Evolutionary conservation across 1,140 invertebrate genomes (phyloP).

Genomic region (Macrobrachium nipponense): DNA sequence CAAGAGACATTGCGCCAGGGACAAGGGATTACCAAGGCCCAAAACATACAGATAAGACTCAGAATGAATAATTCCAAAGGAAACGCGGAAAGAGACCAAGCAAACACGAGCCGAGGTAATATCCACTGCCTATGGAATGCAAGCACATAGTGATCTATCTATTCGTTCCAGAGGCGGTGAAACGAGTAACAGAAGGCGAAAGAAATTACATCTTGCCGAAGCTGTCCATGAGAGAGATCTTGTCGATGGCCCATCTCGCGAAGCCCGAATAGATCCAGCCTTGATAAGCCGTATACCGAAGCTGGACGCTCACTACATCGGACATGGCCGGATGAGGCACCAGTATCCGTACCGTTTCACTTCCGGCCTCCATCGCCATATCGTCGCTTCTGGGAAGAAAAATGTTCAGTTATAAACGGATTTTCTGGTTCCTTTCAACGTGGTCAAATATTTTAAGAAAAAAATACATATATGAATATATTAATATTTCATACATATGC

Average conservation of each 20-base stretch:
- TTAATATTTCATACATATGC: too few relatives aligned
- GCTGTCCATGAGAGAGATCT: constrained; percentile 85
- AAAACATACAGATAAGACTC: too few relatives aligned
- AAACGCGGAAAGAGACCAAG: too few relatives aligned
- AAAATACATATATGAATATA: too few relatives aligned
- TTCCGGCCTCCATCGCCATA: constrained; percentile 79
- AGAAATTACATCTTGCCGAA: constrained; percentile 80
- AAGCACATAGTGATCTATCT: too few relatives aligned
- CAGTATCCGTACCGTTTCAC: constrained; percentile 81
- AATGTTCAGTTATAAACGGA: too few relatives aligned
- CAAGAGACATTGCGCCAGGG: too few relatives aligned
- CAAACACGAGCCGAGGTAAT: neutral
- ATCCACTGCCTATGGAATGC: neutral
- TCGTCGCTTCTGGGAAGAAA: constrained; percentile 77
- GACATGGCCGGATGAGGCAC: constrained; percentile 88
- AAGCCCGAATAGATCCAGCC: constrained; percentile 92
- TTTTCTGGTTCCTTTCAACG: too few relatives aligned
- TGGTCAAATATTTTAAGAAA: too few relatives aligned
- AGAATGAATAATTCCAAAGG: too few relatives aligned
- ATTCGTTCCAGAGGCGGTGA: neutral
- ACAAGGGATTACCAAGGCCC: too few relatives aligned
- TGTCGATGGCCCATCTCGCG: constrained; percentile 82
- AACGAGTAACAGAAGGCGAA: too few relatives aligned
- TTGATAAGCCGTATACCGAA: constrained; percentile 89
- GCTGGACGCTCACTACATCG: constrained; percentile 77